phyloP scores from a whole-genome alignment of 1,140 invertebrate genomes.

The Cyclina sinensis region DNA sequence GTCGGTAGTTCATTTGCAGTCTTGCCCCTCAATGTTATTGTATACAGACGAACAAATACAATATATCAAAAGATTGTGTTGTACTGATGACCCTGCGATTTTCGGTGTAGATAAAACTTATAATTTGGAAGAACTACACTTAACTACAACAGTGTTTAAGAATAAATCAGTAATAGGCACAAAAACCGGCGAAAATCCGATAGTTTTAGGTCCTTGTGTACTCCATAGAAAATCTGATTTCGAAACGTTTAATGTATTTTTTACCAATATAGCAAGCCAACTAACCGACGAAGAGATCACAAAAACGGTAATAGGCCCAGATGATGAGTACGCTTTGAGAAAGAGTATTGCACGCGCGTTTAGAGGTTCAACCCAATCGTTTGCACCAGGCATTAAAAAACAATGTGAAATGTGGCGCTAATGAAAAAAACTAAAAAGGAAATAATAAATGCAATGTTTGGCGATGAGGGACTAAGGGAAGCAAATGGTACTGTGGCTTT shows the following conservation, averaged over 20 bases:
- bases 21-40: neutral
- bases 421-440: neutral
- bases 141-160: conserved; percentile 35
- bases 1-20: neutral
- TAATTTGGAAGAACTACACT: conserved; percentile 5
- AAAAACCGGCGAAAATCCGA: neutral
- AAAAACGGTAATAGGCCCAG: neutral
- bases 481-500: neutral
- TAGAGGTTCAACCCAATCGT: conserved; percentile 5
- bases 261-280: neutral
- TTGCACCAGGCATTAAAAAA: conserved; percentile 23
- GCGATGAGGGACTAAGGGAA: neutral
- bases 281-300: neutral
- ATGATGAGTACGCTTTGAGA: conserved; percentile 20
- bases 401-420: neutral
- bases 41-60: conserved; percentile 12
- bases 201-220: conserved; percentile 9
- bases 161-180: neutral
- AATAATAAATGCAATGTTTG: neutral
- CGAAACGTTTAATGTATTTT: conserved; percentile 24
- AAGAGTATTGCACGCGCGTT: neutral
- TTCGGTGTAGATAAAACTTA: conserved; percentile 39
- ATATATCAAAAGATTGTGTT: conserved; percentile 26
- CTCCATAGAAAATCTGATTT: conserved; percentile 30
- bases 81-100: neutral